phyloP scores from a whole-genome alignment of 1,140 invertebrate genomes.

The Drosophila setifemur region DNA sequence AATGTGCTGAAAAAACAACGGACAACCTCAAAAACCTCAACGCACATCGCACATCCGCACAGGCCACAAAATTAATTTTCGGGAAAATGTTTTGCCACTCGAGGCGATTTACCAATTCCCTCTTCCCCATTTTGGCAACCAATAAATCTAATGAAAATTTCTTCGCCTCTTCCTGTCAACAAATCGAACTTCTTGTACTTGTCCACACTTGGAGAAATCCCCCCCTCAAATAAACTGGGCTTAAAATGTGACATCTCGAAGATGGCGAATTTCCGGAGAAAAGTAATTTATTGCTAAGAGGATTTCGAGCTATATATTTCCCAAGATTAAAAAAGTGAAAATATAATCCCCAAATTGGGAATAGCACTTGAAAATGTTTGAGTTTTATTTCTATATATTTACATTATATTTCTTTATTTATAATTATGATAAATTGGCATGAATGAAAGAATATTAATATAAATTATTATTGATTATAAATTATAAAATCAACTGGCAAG shows the following conservation, averaged over 20 bases:
- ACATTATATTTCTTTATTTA: no score
- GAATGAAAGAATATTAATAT: no score
- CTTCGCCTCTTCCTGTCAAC: constrained; percentile 31
- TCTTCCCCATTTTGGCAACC: constrained; percentile 29
- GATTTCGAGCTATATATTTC: not conserved
- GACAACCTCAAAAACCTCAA: not conserved
- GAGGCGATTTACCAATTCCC: constrained; percentile 4
- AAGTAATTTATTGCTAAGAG: constrained; percentile 20
- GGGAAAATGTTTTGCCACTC: constrained; percentile 28
- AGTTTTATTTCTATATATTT: no score
- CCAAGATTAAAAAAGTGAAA: no score
- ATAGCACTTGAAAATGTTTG: no score
- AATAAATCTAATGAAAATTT: constrained; percentile 74
- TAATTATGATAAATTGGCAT: no score
- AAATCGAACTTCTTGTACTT: constrained; percentile 30
- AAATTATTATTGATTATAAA: no score
- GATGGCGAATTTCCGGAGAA: not conserved
- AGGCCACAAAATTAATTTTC: constrained; percentile 25
- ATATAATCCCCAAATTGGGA: no score
- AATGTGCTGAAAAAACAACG: constrained; percentile 16
- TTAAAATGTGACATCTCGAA: not conserved
- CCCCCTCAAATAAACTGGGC: not conserved
- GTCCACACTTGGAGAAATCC: constrained; percentile 11
- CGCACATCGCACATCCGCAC: not conserved
- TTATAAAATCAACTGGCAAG: no score